A percentile compares a stretch with the other conserved stretches of the same genome.
These are phyloP conservation scores for Jaculus jaculus DNA, from an alignment of 2,113 vertebrate genomes.

Conservation along the genomic window DNA sequence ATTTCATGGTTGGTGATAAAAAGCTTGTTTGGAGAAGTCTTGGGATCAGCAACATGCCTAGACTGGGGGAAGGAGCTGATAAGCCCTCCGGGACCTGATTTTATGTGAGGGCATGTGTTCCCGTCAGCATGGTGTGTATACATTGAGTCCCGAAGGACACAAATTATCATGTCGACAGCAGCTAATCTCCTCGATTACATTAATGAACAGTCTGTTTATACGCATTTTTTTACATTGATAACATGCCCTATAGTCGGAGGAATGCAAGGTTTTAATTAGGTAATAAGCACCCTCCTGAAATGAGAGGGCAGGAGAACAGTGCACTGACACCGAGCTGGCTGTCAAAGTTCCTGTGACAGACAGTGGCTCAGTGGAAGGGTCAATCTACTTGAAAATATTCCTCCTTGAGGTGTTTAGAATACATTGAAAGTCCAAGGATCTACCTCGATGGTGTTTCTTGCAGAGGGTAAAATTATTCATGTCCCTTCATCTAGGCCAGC, in stretches of 20 bases:
- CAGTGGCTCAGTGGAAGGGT: background rate
- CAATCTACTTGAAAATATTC: background rate
- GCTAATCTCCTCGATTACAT: background rate
- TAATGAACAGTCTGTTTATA: background rate
- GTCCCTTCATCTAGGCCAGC: background rate
- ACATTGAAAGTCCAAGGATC: slow-evolving; percentile 36
- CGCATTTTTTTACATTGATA: background rate
- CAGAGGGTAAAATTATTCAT: slow-evolving; percentile 43
- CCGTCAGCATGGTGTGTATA: background rate
- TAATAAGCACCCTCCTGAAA: background rate
- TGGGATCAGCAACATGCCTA: background rate
- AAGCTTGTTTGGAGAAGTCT: slow-evolving; percentile 20
- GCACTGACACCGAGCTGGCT: too few relatives aligned
- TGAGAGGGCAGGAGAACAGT: background rate
- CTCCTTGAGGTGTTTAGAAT: slow-evolving; percentile 11
- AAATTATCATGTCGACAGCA: background rate
- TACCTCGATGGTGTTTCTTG: background rate
- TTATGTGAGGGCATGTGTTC: background rate
- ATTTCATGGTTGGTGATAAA: background rate
- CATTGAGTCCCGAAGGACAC: background rate
- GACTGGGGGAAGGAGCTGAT: background rate
- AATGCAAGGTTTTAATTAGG: background rate
- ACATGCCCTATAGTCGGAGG: background rate
- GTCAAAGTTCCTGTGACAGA: background rate
- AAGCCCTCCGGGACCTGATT: too few relatives aligned